phyloP scores from a whole-genome alignment of 1,140 invertebrate species.

The Prorops nasuta region DNA sequence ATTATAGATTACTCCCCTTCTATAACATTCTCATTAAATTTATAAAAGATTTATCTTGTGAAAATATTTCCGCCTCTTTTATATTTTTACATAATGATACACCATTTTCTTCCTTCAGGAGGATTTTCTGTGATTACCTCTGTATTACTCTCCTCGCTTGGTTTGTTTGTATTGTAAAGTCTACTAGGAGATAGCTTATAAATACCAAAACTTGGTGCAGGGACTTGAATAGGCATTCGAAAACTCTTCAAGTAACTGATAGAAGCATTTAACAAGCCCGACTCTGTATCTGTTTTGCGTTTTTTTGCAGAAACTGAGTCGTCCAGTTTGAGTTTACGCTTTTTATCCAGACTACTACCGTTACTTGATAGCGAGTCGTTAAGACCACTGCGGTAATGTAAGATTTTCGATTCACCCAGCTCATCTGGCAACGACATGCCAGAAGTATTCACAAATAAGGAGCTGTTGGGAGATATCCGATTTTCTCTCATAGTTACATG shows the following conservation, averaged over 20 bases:
- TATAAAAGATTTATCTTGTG: conserved; percentile 1
- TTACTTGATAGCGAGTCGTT: conserved; percentile 23
- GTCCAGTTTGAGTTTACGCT: conserved; percentile 32
- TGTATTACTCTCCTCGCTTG: conserved; percentile 9
- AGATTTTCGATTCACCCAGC: conserved; percentile 21
- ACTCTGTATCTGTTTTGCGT: conserved; percentile 26
- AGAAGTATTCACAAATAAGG: conserved; percentile 43
- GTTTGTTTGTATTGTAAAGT: conserved; percentile 17
- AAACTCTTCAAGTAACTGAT: conserved; percentile 31
- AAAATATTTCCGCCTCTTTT: not conserved
- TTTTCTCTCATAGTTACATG: conserved; percentile 35
- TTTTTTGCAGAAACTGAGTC: conserved; percentile 26
- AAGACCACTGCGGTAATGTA: conserved; percentile 23
- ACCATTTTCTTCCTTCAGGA: conserved; percentile 36
- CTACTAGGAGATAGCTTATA: conserved; percentile 28
- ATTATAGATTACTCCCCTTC: too few relatives aligned
- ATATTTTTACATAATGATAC: conserved; percentile 40
- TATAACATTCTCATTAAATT: too few relatives aligned
- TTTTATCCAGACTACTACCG: conserved; percentile 29
- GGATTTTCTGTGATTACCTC: conserved; percentile 3
- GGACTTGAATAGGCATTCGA: conserved; percentile 33
- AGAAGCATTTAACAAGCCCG: conserved; percentile 33
- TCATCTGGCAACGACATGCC: conserved; percentile 30
- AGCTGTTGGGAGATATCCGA: conserved; percentile 40
- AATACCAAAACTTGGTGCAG: conserved; percentile 28